phyloP scores from a whole-genome alignment of 2,113 vertebrate genomes.

The Camelus dromedarius region DNA sequence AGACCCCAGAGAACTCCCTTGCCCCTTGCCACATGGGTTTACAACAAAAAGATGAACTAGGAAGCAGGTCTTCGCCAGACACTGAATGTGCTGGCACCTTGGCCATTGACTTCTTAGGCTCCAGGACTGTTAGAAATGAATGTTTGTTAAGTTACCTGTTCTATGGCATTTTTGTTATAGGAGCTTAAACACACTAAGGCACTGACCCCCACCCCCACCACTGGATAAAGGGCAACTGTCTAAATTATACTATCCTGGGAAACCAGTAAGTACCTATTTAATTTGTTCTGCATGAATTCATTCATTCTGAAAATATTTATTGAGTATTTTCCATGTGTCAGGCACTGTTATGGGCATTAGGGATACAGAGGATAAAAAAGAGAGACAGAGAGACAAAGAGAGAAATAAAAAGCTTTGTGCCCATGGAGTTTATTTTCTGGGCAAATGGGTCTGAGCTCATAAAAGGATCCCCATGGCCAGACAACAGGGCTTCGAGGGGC shows the following conservation, averaged over 20 bases:
- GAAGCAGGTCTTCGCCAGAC: background rate
- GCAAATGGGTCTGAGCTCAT: background rate
- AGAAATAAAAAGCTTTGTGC: background rate
- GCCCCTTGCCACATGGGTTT: background rate
- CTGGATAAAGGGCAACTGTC: background rate
- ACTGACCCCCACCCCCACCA: background rate
- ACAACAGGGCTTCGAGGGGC: background rate
- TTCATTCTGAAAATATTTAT: background rate
- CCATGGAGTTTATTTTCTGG: background rate
- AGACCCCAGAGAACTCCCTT: background rate
- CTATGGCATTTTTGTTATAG: background rate
- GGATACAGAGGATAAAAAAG: background rate
- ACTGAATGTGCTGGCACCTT: background rate
- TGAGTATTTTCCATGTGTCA: background rate
- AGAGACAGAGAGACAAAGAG: background rate
- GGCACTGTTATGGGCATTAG: background rate
- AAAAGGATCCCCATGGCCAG: background rate
- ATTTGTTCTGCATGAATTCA: background rate
- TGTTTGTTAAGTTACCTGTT: background rate
- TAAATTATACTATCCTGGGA: background rate
- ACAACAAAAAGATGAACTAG: background rate
- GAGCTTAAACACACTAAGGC: background rate
- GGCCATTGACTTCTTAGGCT: background rate
- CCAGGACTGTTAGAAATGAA: background rate
- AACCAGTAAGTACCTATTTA: background rate